These are phyloP conservation scores for Jordanella pulchra DNA, from an alignment of 2,797 vertebrate species.

Conservation along the genomic window DNA sequence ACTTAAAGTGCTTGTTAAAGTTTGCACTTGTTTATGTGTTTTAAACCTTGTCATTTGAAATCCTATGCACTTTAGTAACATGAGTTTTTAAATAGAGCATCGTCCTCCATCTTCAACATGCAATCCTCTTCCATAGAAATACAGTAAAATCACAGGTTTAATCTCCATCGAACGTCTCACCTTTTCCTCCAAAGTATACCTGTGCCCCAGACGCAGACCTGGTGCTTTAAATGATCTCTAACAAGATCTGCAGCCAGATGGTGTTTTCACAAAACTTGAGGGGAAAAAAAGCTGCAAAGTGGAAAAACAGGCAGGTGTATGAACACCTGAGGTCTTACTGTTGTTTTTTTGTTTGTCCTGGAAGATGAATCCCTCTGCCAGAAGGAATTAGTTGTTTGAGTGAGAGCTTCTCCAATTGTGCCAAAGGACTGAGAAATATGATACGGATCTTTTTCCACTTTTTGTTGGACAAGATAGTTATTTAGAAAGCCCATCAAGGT, in stretches of 20 bases:
- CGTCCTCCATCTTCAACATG: no score
- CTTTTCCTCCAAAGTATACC: conserved; percentile 9
- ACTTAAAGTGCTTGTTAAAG: background rate
- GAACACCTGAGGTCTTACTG: conserved; percentile 70
- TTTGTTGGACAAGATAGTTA: conserved; percentile 57
- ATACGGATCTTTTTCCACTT: conserved; percentile 78
- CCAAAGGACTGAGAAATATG: conserved; percentile 82
- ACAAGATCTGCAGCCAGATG: conserved; percentile 14
- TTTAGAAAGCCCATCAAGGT: conserved; percentile 71
- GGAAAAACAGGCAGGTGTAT: conserved; percentile 59
- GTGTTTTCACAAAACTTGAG: conserved; percentile 19
- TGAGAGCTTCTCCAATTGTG: conserved; percentile 71
- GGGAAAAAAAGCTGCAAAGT: conserved; percentile 4
- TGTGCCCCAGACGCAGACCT: conserved; percentile 4
- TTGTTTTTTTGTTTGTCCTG: conserved; percentile 55
- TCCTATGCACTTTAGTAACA: background rate
- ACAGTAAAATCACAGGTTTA: conserved; percentile 13
- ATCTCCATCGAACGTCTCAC: conserved; percentile 25
- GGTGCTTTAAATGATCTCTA: conserved; percentile 22
- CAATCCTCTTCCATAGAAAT: no score
- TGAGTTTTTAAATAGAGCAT: no score
- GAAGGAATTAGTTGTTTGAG: conserved; percentile 68
- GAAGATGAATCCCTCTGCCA: conserved; percentile 71
- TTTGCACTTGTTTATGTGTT: background rate
- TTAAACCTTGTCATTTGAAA: background rate